Evolutionary conservation across 2,113 vertebrate genomes (phyloP), one percentile per base, ranked within the genome.

Genomic region (Gila orcuttii): DNA sequence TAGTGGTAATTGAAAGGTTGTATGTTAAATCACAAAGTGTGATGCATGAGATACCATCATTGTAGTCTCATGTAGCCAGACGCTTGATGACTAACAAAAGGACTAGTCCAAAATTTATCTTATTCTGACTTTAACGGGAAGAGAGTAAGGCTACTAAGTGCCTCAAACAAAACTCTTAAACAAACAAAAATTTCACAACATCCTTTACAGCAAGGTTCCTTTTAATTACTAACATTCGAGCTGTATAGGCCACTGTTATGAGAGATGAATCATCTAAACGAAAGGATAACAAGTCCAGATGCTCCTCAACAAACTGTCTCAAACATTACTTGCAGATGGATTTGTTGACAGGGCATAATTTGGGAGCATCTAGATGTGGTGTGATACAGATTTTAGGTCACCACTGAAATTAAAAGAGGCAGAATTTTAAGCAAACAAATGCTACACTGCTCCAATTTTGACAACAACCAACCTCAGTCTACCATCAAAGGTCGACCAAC

Each of bases 231-330:
- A 42, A 4, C 36, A 73, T 73, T 73, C n/a, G 3, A 10, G 36
- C 9, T 42, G 9, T 52, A 42, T 17, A 68, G 3, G 19, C 68
- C 4, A 2, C 19, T 71, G 8, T 73, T 21, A 11, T 39, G 19
- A 71, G 33, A 10, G 19, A 73, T 42, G 36, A n/a, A 42, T 73
- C 21, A 73, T 73, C 36, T 73, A n/a, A 73, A 73, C 5, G 4
- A 42, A 73, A n/a, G 28, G 8, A 55, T 77, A 77, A 55, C 76
- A 79, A 79, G 76, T 59, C 31, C 52, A 79, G 52, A 79, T 60
- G 55, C 6, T 21, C 33, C 33, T 60, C 33, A 42, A 59, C 6
- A 39, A 60, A 60, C 55, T 79, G 21, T 60, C 31, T 33, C 39
- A 39, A 39, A 39, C 23, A 79, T 79, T 60, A 39, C 33, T 39